A percentile compares a stretch with the other conserved stretches of the same genome.
Conservation (phyloP, 2,888 invertebrate genomes). For the Limnephilus lunatus region DNA sequence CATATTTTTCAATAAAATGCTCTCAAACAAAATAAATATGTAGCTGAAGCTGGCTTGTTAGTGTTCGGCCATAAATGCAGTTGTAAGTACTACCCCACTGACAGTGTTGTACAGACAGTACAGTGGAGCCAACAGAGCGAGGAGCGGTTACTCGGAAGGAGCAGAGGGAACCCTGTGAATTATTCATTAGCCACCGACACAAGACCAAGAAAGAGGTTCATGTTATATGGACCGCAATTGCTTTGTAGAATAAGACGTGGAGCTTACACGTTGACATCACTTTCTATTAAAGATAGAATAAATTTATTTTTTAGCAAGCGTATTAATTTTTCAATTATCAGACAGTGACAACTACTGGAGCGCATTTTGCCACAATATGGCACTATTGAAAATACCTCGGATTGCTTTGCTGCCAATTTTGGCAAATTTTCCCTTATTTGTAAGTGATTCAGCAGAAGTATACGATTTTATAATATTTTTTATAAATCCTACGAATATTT, state of each 20-base stretch:
- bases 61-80: not conserved
- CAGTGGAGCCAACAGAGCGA: constrained; percentile 63
- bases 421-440: too few species aligned
- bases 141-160: constrained; percentile 55
- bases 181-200: constrained; percentile 61
- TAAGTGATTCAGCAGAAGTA: too few species aligned
- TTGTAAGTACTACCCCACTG: constrained; percentile 38
- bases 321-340: not conserved
- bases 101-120: constrained; percentile 57
- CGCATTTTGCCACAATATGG: too few species aligned
- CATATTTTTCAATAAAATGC: too few species aligned
- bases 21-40: not conserved
- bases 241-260: not conserved
- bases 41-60: not conserved
- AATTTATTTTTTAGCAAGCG: not conserved
- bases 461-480: too few species aligned
- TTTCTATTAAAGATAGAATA: not conserved
- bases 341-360: too few species aligned
- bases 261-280: not conserved
- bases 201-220: constrained; percentile 35
- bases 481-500: too few species aligned
- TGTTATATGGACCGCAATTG: constrained; percentile 24
- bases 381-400: too few species aligned
- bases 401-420: too few species aligned
- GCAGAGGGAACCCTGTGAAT: constrained; percentile 60